Conservation (phyloP, 2,113 vertebrate genomes). For the Gallinago media region DNA sequence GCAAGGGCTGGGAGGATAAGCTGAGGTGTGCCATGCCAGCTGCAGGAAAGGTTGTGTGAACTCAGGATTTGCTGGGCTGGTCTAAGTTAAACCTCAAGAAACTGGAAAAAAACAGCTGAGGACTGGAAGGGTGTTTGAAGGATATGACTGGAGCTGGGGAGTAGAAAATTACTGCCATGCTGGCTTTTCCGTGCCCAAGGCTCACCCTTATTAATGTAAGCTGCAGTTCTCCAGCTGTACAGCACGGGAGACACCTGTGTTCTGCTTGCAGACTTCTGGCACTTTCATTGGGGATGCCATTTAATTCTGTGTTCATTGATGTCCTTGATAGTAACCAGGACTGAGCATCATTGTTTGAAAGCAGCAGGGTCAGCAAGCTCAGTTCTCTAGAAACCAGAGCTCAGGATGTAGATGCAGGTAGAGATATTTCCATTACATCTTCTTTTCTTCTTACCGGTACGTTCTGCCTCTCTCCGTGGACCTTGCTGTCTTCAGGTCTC, state of each 20-base stretch:
- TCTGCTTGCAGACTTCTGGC: not conserved
- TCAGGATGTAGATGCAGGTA: not conserved
- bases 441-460: not conserved
- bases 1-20: not conserved
- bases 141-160: not conserved
- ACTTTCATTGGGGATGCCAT: not conserved
- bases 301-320: not conserved
- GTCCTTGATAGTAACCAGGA: not conserved
- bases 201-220: not conserved
- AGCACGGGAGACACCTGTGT: not conserved
- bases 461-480: not conserved
- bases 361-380: not conserved
- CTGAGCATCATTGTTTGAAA: not conserved
- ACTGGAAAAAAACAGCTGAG: not conserved
- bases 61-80: not conserved
- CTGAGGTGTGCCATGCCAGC: not conserved
- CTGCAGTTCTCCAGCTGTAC: not conserved
- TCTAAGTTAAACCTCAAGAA: not conserved
- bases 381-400: not conserved
- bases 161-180: not conserved
- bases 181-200: not conserved
- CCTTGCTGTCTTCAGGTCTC: not conserved
- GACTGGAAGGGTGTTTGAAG: not conserved
- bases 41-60: not conserved
- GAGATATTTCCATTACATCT: fast-evolving